These are phyloP conservation scores for Diaphora mendica DNA, from an alignment of 2,888 invertebrate species.

Conservation along the genomic window DNA sequence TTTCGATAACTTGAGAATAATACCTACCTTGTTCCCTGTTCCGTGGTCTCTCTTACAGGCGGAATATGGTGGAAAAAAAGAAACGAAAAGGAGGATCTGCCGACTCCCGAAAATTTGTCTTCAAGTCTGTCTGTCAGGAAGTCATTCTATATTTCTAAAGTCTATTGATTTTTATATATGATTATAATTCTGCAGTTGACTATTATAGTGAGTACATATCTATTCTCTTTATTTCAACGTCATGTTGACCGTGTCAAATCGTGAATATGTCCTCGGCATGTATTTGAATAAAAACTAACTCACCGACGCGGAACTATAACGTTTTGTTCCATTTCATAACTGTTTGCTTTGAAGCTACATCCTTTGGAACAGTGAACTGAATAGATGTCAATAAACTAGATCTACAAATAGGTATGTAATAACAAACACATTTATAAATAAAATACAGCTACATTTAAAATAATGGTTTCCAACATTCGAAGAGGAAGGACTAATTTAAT, in stretches of 20 bases:
- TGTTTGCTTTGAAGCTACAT: neutral
- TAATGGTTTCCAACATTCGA: neutral
- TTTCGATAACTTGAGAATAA: too few relatives aligned
- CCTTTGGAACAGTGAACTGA: neutral
- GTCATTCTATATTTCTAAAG: neutral
- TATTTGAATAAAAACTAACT: conserved; percentile 12
- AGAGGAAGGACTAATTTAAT: neutral
- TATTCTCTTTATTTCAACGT: neutral
- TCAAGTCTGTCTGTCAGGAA: too few relatives aligned
- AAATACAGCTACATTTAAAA: too few relatives aligned
- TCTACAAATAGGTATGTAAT: too few relatives aligned
- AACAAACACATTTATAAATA: too few relatives aligned
- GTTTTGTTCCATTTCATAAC: conserved; percentile 16
- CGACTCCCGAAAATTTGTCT: too few relatives aligned
- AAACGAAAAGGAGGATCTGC: too few relatives aligned
- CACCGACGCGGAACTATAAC: conserved; percentile 15
- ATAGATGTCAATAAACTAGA: neutral
- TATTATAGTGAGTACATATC: too few relatives aligned
- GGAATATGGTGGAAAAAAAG: too few relatives aligned
- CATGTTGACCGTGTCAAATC: conserved; percentile 10
- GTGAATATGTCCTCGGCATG: conserved; percentile 4
- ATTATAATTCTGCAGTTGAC: neutral
- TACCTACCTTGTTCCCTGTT: too few relatives aligned
- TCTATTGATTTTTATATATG: neutral
- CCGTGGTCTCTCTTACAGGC: too few relatives aligned